Evolutionary conservation across 2,888 invertebrate species (phyloP), one percentile per base, ranked within the genome.

Genomic region (Diarsia brunnea): DNA sequence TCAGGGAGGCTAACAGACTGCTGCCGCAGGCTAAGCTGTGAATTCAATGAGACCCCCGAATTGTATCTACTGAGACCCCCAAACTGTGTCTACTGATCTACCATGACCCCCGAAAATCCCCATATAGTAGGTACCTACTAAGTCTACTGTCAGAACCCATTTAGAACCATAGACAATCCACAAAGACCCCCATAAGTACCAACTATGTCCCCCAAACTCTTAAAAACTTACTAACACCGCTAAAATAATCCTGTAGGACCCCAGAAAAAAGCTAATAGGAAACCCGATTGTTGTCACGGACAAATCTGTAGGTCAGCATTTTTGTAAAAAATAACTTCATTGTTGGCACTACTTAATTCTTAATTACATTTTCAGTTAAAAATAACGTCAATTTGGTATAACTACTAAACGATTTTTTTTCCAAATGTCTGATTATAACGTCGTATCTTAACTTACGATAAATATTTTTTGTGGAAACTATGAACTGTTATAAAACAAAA

Each of bases 1-100:
- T 96, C 87, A 95, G 98, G 53, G 98, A 98, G 89, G 98, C 98
- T 0, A 87, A 73, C 55, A 87, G 75, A 51, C 77, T 51, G 45
- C 49, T 84, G 4, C 81, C 81, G 0, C 79, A 79, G 3, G 67
- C 78, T 24, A 88, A 84, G 19, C 49, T 84, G 72, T 87, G 31
- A 72, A 55, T 2, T 14, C 4, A 21, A 1, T n/a, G 24, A 24
- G 2, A 63, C 43, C 63, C n/a, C 43, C 43, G n/a, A 38, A 38
- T 5, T 38, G 8, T 38, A 38, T 38, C 38, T 38, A 8, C 38
- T 38, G 38, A 53, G 21, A 53, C n/a, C n/a, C 51, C 47, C 14
- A 5, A 47, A 47, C 14, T 14, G 12, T 55, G 24, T 5, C 53
- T 12, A n/a, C n/a, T n/a, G n/a, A n/a, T n/a, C n/a, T n/a, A n/a